Conservation (phyloP, 23 tunicate species). For the Ciona savignyi region DNA sequence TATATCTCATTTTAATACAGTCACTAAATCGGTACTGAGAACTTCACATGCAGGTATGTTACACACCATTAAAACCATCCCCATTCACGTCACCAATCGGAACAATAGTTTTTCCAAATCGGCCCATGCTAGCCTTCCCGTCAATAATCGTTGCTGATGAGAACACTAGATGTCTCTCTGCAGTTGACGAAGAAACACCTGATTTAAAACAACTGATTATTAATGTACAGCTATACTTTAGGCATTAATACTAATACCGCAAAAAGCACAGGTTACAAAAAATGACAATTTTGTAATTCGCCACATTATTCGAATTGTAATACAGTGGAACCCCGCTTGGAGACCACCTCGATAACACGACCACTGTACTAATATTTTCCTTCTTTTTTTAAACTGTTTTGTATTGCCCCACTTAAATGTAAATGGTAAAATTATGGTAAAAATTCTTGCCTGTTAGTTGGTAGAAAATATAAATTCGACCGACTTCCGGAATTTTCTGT, state of each 20-base stretch:
- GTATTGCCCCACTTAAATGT: too few relatives aligned
- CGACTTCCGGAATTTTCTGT: conserved; percentile 43
- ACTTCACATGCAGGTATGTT: conserved; percentile 15
- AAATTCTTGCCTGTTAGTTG: conserved; percentile 35
- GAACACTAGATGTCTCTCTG: conserved; percentile 16
- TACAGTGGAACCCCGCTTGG: too few relatives aligned
- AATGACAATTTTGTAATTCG: too few relatives aligned
- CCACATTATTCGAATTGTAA: too few relatives aligned
- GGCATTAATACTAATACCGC: too few relatives aligned
- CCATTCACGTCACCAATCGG: conserved; percentile 68
- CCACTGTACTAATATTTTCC: too few relatives aligned
- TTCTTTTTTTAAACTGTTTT: too few relatives aligned
- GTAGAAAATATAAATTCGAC: conserved; percentile 62
- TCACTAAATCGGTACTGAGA: too few relatives aligned
- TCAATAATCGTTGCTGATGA: conserved; percentile 37
- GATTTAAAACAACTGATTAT: background rate
- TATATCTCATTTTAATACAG: too few relatives aligned
- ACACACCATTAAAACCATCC: conserved; percentile 76
- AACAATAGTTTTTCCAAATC: conserved; percentile 71
- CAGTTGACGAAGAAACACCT: conserved; percentile 4
- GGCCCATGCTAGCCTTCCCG: conserved; percentile 33
- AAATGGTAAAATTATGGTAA: background rate
- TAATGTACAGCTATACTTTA: too few relatives aligned
- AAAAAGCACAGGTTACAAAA: too few relatives aligned
- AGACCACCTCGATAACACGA: too few relatives aligned